A percentile compares a stretch with the other conserved stretches of the same genome.
phyloP scores from a whole-genome alignment of 2,888 invertebrate species.

The Metopia argyrocephala region DNA sequence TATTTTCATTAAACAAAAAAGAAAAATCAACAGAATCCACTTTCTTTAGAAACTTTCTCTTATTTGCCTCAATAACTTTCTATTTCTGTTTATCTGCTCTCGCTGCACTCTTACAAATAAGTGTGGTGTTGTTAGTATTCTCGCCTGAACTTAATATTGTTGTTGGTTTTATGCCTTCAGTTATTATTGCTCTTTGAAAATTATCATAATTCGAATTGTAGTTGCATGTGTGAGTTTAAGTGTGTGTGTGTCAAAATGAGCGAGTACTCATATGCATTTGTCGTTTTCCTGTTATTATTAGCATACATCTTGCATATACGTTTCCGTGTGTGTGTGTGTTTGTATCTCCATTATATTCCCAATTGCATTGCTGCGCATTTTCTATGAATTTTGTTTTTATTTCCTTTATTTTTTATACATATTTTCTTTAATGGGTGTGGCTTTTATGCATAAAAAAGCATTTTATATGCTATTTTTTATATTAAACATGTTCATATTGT shows the following conservation, averaged over 20 bases:
- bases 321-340: neutral
- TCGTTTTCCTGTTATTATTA: conserved; percentile 49
- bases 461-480: conserved; percentile 40
- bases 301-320: conserved; percentile 56
- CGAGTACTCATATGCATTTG: neutral
- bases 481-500: conserved; percentile 31
- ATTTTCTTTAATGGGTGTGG: conserved; percentile 65
- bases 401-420: conserved; percentile 14
- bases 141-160: too few species aligned
- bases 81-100: neutral
- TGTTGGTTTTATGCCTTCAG: conserved; percentile 14
- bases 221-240: conserved; percentile 25
- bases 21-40: conserved; percentile 31
- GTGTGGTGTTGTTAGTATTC: too few species aligned
- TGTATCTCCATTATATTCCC: conserved; percentile 32
- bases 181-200: conserved; percentile 25
- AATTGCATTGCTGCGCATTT: conserved; percentile 63
- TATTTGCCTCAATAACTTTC: conserved; percentile 15
- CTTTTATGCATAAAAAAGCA: conserved; percentile 65
- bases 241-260: neutral
- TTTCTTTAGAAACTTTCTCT: conserved; percentile 20
- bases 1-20: neutral
- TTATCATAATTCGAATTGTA: conserved; percentile 51
- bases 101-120: neutral
- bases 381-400: conserved; percentile 7